These are phyloP conservation scores for Molossus molossus DNA, from an alignment of 2,797 vertebrate species.

Conservation along the genomic window DNA sequence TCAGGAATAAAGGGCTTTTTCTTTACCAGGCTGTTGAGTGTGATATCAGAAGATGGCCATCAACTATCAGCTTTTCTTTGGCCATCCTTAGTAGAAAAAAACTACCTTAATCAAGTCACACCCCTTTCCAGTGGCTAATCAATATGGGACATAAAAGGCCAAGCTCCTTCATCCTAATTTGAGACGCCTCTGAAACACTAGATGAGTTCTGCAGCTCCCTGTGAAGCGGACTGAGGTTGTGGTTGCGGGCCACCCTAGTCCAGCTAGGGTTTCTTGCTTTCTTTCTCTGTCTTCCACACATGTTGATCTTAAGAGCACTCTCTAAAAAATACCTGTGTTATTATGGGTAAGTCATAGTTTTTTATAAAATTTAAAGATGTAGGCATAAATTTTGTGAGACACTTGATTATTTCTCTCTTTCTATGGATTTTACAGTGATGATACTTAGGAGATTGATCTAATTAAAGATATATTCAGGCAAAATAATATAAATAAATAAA, in stretches of 20 bases:
- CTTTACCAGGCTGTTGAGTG: neutral
- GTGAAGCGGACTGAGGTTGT: neutral
- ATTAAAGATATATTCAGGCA: neutral
- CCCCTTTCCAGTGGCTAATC: neutral
- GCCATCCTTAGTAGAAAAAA: neutral
- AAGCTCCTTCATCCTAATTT: neutral
- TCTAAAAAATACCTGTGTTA: neutral
- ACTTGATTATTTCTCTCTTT: neutral
- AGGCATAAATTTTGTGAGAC: neutral
- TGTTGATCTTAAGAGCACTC: neutral
- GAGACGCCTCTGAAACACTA: neutral
- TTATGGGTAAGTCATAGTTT: neutral
- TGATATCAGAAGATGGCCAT: neutral
- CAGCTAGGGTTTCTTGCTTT: neutral
- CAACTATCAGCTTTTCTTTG: neutral
- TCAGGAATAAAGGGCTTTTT: neutral
- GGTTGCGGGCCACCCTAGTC: neutral
- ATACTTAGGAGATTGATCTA: slow-evolving; percentile 13
- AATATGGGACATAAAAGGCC: neutral
- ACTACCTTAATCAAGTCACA: neutral
- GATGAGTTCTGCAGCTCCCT: neutral
- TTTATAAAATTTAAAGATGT: neutral
- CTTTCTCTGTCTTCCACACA: neutral
- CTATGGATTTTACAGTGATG: neutral
- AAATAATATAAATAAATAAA: slow-evolving; percentile 28